phyloP scores from a whole-genome alignment of 1,140 invertebrate genomes.

The Bombus soroeensis region DNA sequence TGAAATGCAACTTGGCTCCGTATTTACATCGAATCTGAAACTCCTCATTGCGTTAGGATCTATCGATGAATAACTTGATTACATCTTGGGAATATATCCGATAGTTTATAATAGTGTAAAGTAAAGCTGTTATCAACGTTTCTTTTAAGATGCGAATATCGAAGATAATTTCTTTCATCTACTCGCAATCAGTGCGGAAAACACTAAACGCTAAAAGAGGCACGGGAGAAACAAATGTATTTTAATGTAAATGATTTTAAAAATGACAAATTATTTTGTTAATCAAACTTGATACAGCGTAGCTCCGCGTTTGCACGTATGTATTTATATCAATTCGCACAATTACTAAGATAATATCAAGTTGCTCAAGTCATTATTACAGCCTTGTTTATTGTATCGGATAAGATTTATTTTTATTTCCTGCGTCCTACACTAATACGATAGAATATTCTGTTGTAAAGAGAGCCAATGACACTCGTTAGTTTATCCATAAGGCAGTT shows the following conservation, averaged over 20 bases:
- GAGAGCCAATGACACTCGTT: no score
- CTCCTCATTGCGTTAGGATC: conserved; percentile 24
- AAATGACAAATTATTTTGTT: not conserved
- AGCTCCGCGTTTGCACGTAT: no score
- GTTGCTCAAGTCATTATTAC: not conserved
- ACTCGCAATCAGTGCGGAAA: not conserved
- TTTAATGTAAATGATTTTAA: no score
- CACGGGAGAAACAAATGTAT: not conserved
- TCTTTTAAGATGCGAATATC: not conserved
- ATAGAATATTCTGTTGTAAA: not conserved
- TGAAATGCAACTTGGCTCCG: not conserved
- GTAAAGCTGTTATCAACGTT: not conserved
- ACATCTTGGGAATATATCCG: conserved; percentile 1
- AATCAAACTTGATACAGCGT: no score
- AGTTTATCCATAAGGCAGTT: not conserved
- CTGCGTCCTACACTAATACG: not conserved
- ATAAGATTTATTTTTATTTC: not conserved
- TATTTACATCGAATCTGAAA: conserved; percentile 3
- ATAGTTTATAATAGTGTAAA: not conserved
- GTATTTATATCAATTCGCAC: no score
- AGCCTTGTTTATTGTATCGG: not conserved
- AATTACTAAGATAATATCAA: not conserved
- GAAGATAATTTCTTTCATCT: not conserved
- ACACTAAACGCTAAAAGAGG: no score
- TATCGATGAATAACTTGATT: conserved; percentile 42